A percentile compares a stretch with the other conserved stretches of the same genome.
phyloP scores from a whole-genome alignment of 1,140 invertebrate genomes.

The Cephus cinctus region DNA sequence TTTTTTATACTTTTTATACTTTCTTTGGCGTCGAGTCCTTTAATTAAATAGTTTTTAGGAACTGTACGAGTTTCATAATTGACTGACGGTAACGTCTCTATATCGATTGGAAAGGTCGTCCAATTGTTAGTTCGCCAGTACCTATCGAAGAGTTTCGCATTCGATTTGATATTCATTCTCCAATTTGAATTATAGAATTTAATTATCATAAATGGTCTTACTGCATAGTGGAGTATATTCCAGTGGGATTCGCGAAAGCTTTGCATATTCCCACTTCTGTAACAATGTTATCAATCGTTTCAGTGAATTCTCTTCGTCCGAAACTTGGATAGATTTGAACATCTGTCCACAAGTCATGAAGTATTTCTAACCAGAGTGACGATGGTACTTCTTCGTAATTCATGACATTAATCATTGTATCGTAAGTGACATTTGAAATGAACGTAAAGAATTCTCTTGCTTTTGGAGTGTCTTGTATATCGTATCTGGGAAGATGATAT shows the following conservation, averaged over 20 bases:
- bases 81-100: background rate
- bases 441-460: slow-evolving; percentile 26
- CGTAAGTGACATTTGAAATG: slow-evolving; percentile 17
- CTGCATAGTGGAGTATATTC: slow-evolving; percentile 17
- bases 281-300: slow-evolving; percentile 10
- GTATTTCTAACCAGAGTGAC: slow-evolving; percentile 21
- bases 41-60: background rate
- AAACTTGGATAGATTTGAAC: background rate
- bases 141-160: slow-evolving; percentile 16
- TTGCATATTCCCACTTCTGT: slow-evolving; percentile 28
- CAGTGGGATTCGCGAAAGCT: slow-evolving; percentile 5
- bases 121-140: slow-evolving; percentile 37
- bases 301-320: background rate
- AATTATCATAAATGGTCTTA: slow-evolving; percentile 9
- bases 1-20: background rate
- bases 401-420: slow-evolving; percentile 14
- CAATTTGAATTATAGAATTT: background rate
- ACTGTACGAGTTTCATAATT: background rate
- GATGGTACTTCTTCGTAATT: slow-evolving; percentile 13
- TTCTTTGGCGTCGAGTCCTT: background rate
- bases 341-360: slow-evolving; percentile 21
- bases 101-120: slow-evolving; percentile 17
- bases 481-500: slow-evolving; percentile 17
- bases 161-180: slow-evolving; percentile 1
- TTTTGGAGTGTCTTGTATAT: slow-evolving; percentile 22